These are phyloP conservation scores for Epiblema foenella DNA, from an alignment of 2,888 invertebrate genomes.

Conservation along the genomic window DNA sequence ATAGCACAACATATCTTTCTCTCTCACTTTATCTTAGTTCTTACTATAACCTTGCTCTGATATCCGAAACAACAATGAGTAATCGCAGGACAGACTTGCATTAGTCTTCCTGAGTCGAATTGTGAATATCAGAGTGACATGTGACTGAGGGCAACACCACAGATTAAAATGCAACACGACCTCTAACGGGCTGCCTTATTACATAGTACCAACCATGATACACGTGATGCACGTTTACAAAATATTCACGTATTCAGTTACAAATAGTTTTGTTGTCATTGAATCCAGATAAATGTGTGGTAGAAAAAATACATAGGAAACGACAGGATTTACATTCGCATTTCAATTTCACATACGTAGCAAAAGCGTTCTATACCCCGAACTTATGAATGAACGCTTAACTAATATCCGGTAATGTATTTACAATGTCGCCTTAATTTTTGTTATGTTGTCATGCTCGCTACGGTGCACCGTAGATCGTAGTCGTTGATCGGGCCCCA, in stretches of 20 bases:
- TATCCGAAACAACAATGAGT: background rate
- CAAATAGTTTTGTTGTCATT: background rate
- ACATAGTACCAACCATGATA: background rate
- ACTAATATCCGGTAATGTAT: no score
- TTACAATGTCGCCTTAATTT: no score
- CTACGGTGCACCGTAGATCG: no score
- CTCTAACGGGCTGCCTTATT: background rate
- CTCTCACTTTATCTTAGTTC: background rate
- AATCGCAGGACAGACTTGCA: background rate
- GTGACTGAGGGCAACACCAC: background rate
- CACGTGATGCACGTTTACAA: background rate
- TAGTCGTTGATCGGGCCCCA: no score
- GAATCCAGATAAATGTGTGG: background rate
- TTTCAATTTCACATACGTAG: background rate
- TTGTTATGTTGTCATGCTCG: no score
- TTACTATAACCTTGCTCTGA: background rate
- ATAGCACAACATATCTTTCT: background rate
- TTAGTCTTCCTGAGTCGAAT: background rate
- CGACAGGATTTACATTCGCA: background rate
- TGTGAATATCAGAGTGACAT: background rate
- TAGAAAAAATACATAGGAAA: background rate
- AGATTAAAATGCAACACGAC: background rate
- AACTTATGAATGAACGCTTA: background rate
- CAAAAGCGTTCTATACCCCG: background rate
- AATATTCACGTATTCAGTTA: background rate